phyloP scores from a whole-genome alignment of 2,888 invertebrate species.

The Dasypolia templi region DNA sequence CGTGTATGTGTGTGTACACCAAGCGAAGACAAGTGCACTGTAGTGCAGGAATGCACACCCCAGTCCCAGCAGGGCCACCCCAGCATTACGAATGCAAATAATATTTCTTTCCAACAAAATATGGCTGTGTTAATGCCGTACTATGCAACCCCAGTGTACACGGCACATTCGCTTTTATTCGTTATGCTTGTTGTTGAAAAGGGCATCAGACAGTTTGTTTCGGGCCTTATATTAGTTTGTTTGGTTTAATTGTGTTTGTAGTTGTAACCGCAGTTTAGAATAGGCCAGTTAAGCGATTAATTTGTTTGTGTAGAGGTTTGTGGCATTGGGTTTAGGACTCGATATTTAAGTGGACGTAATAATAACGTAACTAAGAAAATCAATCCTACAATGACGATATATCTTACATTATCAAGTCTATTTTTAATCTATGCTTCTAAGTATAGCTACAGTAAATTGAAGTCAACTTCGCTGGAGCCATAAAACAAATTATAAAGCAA shows the following conservation, averaged over 20 bases:
- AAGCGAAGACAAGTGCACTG: conserved; percentile 79
- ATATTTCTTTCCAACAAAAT: conserved; percentile 88
- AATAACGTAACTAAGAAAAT: background rate
- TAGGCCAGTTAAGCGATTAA: conserved; percentile 41
- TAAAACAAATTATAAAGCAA: conserved; percentile 40
- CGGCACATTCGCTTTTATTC: conserved; percentile 85
- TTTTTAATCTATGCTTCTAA: background rate
- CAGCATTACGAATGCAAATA: conserved; percentile 86
- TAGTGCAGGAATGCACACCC: conserved; percentile 84
- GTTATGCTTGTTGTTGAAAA: conserved; percentile 82
- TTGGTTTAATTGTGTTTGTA: conserved; percentile 56
- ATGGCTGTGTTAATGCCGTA: conserved; percentile 87
- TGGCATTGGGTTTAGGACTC: conserved; percentile 12
- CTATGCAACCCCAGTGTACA: conserved; percentile 80
- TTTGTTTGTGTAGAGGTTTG: conserved; percentile 15
- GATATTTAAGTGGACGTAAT: background rate
- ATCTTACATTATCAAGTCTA: too few relatives aligned
- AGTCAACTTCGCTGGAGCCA: conserved; percentile 4
- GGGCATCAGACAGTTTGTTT: conserved; percentile 71
- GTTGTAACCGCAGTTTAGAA: conserved; percentile 39
- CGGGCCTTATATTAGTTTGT: conserved; percentile 54
- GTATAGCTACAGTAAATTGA: background rate
- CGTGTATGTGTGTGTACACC: conserved; percentile 60
- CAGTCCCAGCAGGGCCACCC: conserved; percentile 73
- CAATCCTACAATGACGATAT: too few relatives aligned